Base-by-base conservation (phyloP, 2,888 invertebrate species). In the Epirrita christyi region DNA sequence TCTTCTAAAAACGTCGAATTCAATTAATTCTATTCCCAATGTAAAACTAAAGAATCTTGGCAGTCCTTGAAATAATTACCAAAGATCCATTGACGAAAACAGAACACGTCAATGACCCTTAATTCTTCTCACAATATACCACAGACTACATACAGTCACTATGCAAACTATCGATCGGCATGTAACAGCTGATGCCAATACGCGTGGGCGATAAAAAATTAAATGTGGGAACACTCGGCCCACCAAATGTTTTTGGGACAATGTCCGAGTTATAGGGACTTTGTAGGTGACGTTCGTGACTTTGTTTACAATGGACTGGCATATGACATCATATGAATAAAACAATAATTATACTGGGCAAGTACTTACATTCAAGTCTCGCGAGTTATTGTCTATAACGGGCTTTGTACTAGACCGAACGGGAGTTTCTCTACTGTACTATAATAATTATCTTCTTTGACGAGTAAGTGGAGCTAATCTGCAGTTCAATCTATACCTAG, bases 161-260 rank as follows among this genome's bases (percentile, higher is more conserved):
- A 50, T 13, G 36, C n/a, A 49, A 43, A 43, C 48, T 54, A 53
- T 58, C 45, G 48, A 58, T 58, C 44, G 47, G 47, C 27, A 55
- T 38, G 43, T 55, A 51, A 45, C 59, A 54, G 58, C 58, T 53
- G 53, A 53, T 53, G 58, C 58, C 58, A 53, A 53, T 36, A 49
- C 48, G 42, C 6, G 51, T 58, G 53, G 49, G 58, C 41, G 52
- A 37, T 59, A 29, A 50, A 58, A 48, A 48, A 43, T 21, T 48
- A 34, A 34, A 44, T 49, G 47, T 51, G 36, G 36, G 43, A 45
- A 43, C 32, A 6, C 11, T 15, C 28, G 34, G 11, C 41, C 6
- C 11, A 32, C 14, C 9, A 29, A 37, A 38, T 28, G 34, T 40
- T 49, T 53, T 45, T 45, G 27, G 58, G 48, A 49, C 44, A 58